Conservation (phyloP, 2,888 invertebrate genomes). For the Alitta virens region DNA sequence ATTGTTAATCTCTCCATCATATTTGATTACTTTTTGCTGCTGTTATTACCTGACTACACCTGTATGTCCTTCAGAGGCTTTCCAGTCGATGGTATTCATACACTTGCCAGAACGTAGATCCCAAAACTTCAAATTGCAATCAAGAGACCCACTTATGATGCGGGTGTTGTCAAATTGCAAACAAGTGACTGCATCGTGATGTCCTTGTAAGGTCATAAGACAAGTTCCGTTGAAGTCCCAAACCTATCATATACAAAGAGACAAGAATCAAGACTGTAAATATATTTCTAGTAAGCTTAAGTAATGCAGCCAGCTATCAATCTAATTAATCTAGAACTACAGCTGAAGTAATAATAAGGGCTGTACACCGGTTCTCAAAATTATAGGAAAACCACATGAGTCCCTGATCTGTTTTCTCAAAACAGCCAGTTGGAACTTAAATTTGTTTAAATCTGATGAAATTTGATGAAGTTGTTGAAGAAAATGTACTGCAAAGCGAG, state of each 20-base stretch:
- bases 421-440: no score
- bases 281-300: background rate
- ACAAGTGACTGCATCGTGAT: slow-evolving; percentile 61
- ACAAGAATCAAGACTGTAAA: background rate
- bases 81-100: slow-evolving; percentile 61
- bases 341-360: no score
- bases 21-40: no score
- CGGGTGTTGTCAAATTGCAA: slow-evolving; percentile 59
- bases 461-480: no score
- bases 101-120: slow-evolving; percentile 57
- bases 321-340: no score
- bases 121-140: slow-evolving; percentile 61
- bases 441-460: no score
- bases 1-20: no score
- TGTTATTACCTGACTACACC: slow-evolving; percentile 57
- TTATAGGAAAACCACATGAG: no score
- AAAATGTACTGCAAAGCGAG: no score
- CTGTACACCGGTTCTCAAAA: no score
- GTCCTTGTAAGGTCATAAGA: slow-evolving; percentile 58
- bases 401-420: no score
- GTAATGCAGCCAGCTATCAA: no score
- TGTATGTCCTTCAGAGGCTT: slow-evolving; percentile 62
- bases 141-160: slow-evolving; percentile 61
- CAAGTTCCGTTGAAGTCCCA: slow-evolving; percentile 59
- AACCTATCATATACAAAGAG: slow-evolving; percentile 41